These are phyloP conservation scores for Capra hircus DNA, from an alignment of 2,113 vertebrate species.

Conservation along the genomic window DNA sequence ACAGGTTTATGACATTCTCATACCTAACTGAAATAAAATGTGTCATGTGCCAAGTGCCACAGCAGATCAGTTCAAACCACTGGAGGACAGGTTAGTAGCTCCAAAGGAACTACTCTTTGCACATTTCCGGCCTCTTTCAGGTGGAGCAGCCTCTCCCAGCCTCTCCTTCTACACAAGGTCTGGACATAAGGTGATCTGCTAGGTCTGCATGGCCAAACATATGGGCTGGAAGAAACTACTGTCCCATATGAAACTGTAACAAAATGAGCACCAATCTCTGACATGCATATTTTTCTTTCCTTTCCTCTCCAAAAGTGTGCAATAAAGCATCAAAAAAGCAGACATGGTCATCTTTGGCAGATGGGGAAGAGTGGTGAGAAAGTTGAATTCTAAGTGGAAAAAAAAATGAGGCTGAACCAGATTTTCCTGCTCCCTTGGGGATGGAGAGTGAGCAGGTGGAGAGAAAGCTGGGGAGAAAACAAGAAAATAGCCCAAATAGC, in stretches of 20 bases:
- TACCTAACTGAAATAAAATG: background rate
- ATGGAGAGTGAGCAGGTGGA: background rate
- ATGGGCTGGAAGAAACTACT: background rate
- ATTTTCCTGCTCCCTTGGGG: background rate
- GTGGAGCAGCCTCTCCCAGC: background rate
- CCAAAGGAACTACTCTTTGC: background rate
- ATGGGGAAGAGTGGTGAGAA: background rate
- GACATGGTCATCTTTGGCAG: background rate
- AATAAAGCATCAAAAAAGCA: background rate
- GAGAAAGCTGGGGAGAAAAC: background rate
- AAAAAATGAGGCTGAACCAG: background rate
- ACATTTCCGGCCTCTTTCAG: background rate
- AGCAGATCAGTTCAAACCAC: background rate
- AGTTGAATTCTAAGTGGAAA: background rate
- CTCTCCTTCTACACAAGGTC: background rate
- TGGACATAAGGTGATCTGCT: background rate
- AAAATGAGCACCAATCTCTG: background rate
- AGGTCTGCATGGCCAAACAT: background rate
- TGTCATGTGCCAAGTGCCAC: background rate
- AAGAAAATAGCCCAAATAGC: background rate
- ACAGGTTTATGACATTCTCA: background rate
- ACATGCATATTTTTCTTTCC: background rate
- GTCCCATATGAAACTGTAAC: background rate
- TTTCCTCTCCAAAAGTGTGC: background rate
- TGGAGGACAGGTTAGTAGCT: background rate